Conservation (phyloP, 64 coral and sea anemone genomes). For the Dendronephthya gigantea region DNA sequence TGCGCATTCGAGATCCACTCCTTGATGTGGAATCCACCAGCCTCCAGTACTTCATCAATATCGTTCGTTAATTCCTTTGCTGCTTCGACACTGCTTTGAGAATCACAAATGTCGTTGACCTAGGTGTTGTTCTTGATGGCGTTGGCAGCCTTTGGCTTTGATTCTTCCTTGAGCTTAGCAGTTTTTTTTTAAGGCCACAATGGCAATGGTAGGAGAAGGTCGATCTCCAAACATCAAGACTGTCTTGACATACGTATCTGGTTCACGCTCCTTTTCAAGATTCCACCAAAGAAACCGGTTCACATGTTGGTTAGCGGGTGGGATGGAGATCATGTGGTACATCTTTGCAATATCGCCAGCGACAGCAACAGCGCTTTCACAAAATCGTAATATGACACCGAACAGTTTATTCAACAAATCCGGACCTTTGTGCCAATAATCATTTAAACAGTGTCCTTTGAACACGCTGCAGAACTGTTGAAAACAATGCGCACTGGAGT, state of each 20-base stretch:
- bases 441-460: constrained; percentile 10
- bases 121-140: not conserved
- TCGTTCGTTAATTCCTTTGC: not conserved
- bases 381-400: not conserved
- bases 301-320: constrained; percentile 1
- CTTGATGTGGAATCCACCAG: constrained; percentile 19
- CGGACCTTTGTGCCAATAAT: constrained; percentile 5
- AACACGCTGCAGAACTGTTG: constrained; percentile 23
- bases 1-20: not conserved
- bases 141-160: not conserved
- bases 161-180: not conserved
- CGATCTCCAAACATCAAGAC: not conserved
- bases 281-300: constrained; percentile 14
- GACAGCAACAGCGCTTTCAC: not conserved
- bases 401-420: constrained; percentile 14
- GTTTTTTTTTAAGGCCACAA: not conserved
- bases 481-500: constrained; percentile 27
- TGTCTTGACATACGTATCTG: not conserved
- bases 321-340: constrained; percentile 17
- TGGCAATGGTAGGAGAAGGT: not conserved
- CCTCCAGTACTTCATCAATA: not conserved
- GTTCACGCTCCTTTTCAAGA: not conserved
- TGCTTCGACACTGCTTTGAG: not conserved
- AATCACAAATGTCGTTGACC: not conserved
- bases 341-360: not conserved